Base-by-base conservation (phyloP, 2,888 invertebrate genomes). In the Lottia gigantea region DNA sequence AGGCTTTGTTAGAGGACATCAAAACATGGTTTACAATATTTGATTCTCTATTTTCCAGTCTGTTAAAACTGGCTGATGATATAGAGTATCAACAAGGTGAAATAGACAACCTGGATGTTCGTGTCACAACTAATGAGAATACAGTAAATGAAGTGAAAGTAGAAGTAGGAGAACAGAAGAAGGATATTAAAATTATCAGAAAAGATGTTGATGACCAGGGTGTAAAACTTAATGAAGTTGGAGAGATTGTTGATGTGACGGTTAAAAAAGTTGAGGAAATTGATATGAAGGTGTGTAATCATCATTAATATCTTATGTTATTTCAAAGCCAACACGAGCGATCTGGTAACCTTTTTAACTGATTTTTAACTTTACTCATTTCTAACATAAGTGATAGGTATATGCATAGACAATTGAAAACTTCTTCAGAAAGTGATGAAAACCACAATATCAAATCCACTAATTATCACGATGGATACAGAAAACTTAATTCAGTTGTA, bases 231-330 rank as follows among this genome's bases (percentile, higher is more conserved):
- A 80, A 80, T 46, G 67, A 68, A 11, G 76, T 81, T 12, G 80
- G 83, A 63, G 73, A 76, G 26, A 80, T 80, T 40, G 68, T 82
- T 31, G 77, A 77, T 23, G 83, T 81, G 47, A 81, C 82, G 7
- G 82, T 81, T 26, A 66, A 71, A 8, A 83, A 83, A 72, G 80
- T 83, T 0, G 83, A 84, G 67, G 83, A 83, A 71, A 80, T 86
- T 64, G 86, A 86, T 65, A 77, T 79, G 66, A 86, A 85, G 83
- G 86, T 85, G 62, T 67, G 64, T 26, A 26, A 14, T 55, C n/a
- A n/a, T n/a, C n/a, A n/a, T n/a, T n/a, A n/a, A n/a, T n/a, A n/a
- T n/a, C n/a, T n/a, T n/a, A n/a, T n/a, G n/a, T n/a, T n/a, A n/a
- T n/a, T n/a, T n/a, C n/a, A n/a, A n/a, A n/a, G n/a, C n/a, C n/a